Base-by-base conservation (phyloP, 30 jellyfish, hydroid and myxozoan species). In the Hydractinia echinata region DNA sequence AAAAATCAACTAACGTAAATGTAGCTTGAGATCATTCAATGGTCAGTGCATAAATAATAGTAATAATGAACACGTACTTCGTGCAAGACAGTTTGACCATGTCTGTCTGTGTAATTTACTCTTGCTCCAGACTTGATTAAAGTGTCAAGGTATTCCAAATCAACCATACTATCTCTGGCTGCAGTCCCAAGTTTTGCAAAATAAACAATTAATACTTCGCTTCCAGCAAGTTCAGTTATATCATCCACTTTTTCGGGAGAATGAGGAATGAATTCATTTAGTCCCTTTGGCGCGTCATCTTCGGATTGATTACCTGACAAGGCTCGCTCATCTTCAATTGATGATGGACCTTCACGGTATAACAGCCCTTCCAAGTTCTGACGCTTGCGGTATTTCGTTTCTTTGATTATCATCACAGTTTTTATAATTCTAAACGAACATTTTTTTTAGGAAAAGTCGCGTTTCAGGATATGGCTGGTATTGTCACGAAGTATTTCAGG, bases 61-160 rank as follows among this genome's bases (percentile, higher is more conserved):
- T 64, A 0, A 13, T n/a, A 64, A 64, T 6, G 10, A 6, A 6
- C 10, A 6, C 74, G 30, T 54, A 80, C 87, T 48, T 80, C 87
- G 50, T 80, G 87, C 69, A 80, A 18, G 6, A 80, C 87, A 15
- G 87, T 80, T 80, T 80, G 87, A 8, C 87, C 87, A 66, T 60
- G 66, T n/a, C 67, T 48, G 52, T 80, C 87, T 10, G 87, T 68
- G 73, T 16, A 80, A 58, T 80, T 80, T 30, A 80, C 83, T 7
- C 60, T 67, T 62, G 87, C 87, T n/a, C 87, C 87, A 48, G 85
- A 58, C 18, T 80, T 66, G 19, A 80, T 80, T 11, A 80, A 61
- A 7, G 85, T 61, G 3, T 80, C 64, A 0, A 80, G 10, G 50
- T 80, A 80, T 7, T 80, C 74, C 16, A 80, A 50, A 80, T 80